Base-by-base conservation (phyloP, 2,888 invertebrate genomes). In the Sphaerophoria taeniata region DNA sequence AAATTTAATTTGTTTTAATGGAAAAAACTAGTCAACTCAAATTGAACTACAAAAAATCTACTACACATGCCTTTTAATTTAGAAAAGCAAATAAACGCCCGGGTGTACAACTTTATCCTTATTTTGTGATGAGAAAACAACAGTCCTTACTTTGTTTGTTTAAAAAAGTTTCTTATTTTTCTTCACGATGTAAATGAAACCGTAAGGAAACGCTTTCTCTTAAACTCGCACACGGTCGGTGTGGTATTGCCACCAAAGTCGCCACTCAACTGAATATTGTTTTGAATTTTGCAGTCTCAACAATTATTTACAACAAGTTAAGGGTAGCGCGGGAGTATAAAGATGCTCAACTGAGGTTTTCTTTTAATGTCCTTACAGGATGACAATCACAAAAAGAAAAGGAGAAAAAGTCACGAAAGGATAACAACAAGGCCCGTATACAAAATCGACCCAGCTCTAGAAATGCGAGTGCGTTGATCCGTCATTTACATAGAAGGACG, bases 191-290 rank as follows among this genome's bases (percentile, higher is more conserved):
- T 24, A 36, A 51, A 36, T 11, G 0, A 7, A 58, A 67, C 36
- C 34, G 12, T 7, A 31, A 61, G 47, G 39, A 0, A 12, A 6
- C 63, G 43, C 39, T n/a, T 43, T 11, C 16, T 7, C 1, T 1
- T 12, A 43, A 69, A 14, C n/a, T 14, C 71, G 31, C 47, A 9
- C 47, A 12, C 47, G 9, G 16, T 39, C 51, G 74, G 33, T 71
- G 33, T 71, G n/a, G 58, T 39, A 69, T 51, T 45, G 56, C 71
- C 71, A 77, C 72, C 61, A 76, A 67, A n/a, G 84, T 76, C 75
- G 56, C 71, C 12, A 84, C 31, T 45, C 75, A 80, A 84, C 84
- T 84, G 75, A 84, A 67, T 67, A 49, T 79, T 79, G 72, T 75
- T 72, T 84, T 75, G 74, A 74, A 75, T 67, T 71, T 24, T 53